phyloP scores from a whole-genome alignment of 2,113 vertebrate species.

The Podiceps cristatus region DNA sequence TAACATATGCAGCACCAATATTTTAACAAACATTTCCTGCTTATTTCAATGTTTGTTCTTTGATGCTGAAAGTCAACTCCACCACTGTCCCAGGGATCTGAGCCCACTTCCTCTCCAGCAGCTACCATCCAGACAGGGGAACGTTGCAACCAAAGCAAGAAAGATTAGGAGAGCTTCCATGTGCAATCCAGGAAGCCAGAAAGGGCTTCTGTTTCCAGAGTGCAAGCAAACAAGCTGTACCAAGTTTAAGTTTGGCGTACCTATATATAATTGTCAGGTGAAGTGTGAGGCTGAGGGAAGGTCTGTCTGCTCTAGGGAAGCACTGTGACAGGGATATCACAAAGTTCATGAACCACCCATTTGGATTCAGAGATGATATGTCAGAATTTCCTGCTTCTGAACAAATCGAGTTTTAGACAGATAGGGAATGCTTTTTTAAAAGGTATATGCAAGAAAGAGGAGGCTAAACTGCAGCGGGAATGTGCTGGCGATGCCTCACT shows the following conservation, averaged over 20 bases:
- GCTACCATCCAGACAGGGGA: not conserved
- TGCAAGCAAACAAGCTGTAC: not conserved
- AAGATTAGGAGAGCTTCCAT: not conserved
- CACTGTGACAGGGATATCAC: accelerated
- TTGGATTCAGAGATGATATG: not conserved
- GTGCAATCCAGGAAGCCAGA: not conserved
- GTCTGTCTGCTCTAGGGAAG: not conserved
- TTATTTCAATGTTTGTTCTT: slow-evolving; percentile 33
- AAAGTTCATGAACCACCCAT: not conserved
- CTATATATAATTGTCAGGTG: not conserved
- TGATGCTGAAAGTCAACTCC: not conserved
- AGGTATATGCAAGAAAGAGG: not conserved
- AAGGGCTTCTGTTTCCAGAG: slow-evolving; percentile 22
- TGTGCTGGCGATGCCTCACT: not conserved
- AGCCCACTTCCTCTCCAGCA: not conserved
- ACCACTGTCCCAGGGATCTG: not conserved
- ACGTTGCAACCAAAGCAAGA: not conserved
- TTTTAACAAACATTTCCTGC: slow-evolving; percentile 30
- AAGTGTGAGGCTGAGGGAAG: not conserved
- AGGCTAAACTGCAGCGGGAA: not conserved
- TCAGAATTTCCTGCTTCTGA: not conserved
- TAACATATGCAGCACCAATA: not conserved
- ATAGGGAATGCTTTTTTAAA: not conserved
- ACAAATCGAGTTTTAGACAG: not conserved
- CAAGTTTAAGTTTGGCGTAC: not conserved